Base-by-base conservation (phyloP, 2,888 invertebrate genomes). In the Drosophila meridiana region DNA sequence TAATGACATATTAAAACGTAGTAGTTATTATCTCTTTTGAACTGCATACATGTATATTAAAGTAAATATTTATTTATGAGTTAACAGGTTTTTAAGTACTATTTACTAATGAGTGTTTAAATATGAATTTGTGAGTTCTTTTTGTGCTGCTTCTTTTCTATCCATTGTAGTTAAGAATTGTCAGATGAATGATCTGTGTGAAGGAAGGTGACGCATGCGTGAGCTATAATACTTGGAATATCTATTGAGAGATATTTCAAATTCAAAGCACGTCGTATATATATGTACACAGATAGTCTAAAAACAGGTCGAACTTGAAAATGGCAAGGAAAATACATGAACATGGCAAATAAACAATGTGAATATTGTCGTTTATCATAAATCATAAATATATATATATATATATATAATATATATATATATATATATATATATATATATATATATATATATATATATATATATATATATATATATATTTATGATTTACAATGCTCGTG, bases 291-390 rank as follows among this genome's bases (percentile, higher is more conserved):
- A 63, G 61, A 34, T 43, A 68, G 64, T 52, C 20, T 50, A 76
- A 63, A 32, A 74, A 63, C 76, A 68, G 75, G 68, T 66, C 76
- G 80, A 86, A 81, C 87, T 78, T 80, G 78, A 86, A 85, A 86
- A 80, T 67, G 68, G 65, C 67, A 69, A 68, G 77, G 57, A 73
- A 78, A 76, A 71, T 69, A 52, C 47, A 40, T 43, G 53, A 66
- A 61, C 53, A 42, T 38, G 47, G 28, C 47, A 63, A 66, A 40
- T 40, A 14, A 64, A 32, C 56, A 32, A 8, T 36, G 47, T 67
- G 56, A 30, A 36, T 50, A 48, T 30, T 70, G 48, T 42, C n/a
- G 42, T 50, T 70, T 66, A 63, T 50, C 67, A 67, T 20, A 67
- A 60, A 57, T 59, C 78, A 78, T 72, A 81, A 70, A 66, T 73